These are phyloP conservation scores for Mamestra brassicae DNA, from an alignment of 2,888 invertebrate species.

Conservation along the genomic window DNA sequence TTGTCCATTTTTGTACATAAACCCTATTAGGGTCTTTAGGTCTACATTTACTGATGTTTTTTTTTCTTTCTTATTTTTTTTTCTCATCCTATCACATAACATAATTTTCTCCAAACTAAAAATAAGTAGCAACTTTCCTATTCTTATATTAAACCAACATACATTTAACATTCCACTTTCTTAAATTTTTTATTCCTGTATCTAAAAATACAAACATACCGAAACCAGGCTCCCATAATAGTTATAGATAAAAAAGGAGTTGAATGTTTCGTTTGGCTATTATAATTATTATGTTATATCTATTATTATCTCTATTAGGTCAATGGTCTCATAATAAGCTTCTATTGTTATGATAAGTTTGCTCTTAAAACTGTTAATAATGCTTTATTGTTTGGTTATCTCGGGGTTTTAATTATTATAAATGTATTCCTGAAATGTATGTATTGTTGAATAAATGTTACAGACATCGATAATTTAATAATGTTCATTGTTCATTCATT, in stretches of 20 bases:
- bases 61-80: too few relatives aligned
- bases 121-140: neutral
- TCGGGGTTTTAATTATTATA: slow-evolving; percentile 17
- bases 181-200: slow-evolving; percentile 10
- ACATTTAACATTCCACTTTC: slow-evolving; percentile 10
- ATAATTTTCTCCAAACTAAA: neutral
- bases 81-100: too few relatives aligned
- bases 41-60: too few relatives aligned
- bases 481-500: neutral
- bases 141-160: neutral
- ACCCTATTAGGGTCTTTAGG: too few relatives aligned
- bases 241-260: slow-evolving; percentile 51
- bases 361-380: slow-evolving; percentile 46
- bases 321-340: slow-evolving; percentile 50
- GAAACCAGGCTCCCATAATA: slow-evolving; percentile 18
- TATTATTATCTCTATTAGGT: slow-evolving; percentile 49
- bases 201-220: slow-evolving; percentile 43
- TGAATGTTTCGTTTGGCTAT: slow-evolving; percentile 53
- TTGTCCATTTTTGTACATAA: too few relatives aligned
- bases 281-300: slow-evolving; percentile 19
- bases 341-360: slow-evolving; percentile 40
- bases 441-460: slow-evolving; percentile 11
- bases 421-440: slow-evolving; percentile 7
- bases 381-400: slow-evolving; percentile 35
- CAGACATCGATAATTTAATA: neutral